Conservation (phyloP, 1,140 invertebrate genomes). For the Neodiprion fabricii region DNA sequence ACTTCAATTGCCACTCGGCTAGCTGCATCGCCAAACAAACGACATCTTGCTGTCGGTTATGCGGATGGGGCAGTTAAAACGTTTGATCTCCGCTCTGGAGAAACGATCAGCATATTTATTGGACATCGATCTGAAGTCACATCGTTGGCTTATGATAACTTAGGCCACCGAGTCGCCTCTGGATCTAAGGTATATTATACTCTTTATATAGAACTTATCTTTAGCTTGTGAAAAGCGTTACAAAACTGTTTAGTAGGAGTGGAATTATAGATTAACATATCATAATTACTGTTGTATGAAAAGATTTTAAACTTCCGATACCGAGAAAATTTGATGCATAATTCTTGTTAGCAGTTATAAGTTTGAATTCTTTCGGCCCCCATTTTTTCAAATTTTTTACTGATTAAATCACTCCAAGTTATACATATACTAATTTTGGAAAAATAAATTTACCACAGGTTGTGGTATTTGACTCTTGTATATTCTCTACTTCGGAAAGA, state of each 20-base stretch:
- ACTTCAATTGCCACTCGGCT: conserved; percentile 79
- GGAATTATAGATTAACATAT: neutral
- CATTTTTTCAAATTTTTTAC: too few relatives aligned
- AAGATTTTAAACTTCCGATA: too few relatives aligned
- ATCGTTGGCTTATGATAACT: conserved; percentile 79
- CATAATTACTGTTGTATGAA: conserved; percentile 17
- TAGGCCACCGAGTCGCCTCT: conserved; percentile 83
- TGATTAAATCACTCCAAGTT: too few relatives aligned
- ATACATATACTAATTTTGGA: neutral
- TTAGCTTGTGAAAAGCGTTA: conserved; percentile 24
- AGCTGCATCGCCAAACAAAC: conserved; percentile 73
- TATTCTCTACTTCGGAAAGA: neutral
- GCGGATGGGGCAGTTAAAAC: conserved; percentile 86
- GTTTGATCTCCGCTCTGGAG: conserved; percentile 76
- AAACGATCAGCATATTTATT: conserved; percentile 79
- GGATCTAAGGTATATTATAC: conserved; percentile 76
- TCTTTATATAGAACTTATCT: conserved; percentile 33
- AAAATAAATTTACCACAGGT: conserved; percentile 6
- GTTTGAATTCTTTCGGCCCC: too few relatives aligned
- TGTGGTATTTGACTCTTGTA: neutral
- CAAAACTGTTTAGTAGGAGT: neutral
- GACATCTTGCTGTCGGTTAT: conserved; percentile 90
- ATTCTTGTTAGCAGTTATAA: too few relatives aligned
- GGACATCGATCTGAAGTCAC: conserved; percentile 91
- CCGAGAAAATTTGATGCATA: too few relatives aligned